phyloP scores from a whole-genome alignment of 2,797 vertebrate genomes.

The Alcedo atthis region DNA sequence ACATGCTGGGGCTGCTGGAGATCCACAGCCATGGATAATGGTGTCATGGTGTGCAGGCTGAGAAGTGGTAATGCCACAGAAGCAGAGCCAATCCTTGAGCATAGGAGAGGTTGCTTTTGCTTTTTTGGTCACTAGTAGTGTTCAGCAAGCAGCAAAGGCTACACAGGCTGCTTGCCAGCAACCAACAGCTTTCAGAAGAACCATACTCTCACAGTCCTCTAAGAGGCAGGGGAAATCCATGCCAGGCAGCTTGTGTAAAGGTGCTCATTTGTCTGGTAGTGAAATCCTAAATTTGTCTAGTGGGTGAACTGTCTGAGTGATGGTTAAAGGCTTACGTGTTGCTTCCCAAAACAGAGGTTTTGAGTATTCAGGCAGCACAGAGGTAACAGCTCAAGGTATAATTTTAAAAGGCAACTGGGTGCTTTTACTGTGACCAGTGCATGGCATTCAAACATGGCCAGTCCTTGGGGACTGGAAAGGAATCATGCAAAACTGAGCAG shows the following conservation, averaged over 20 bases:
- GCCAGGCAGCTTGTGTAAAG: not conserved
- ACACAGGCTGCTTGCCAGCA: not conserved
- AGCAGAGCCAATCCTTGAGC: not conserved
- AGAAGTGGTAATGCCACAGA: not conserved
- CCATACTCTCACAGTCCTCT: not conserved
- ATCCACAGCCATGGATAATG: fast-evolving
- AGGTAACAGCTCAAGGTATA: not conserved
- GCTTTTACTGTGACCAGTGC: not conserved
- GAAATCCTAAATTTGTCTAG: not conserved
- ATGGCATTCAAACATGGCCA: not conserved
- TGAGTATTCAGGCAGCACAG: not conserved
- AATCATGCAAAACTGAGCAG: not conserved
- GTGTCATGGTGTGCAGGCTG: not conserved
- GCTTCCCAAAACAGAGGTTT: not conserved
- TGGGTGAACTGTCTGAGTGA: not conserved
- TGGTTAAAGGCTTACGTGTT: not conserved
- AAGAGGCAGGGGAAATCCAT: not conserved
- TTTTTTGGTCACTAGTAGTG: not conserved
- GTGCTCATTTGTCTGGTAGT: not conserved
- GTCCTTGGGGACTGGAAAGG: not conserved
- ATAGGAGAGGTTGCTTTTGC: not conserved
- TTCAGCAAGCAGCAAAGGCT: not conserved
- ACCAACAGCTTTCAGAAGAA: not conserved
- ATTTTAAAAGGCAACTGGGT: not conserved
- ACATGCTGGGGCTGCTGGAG: not conserved